Evolutionary conservation across 2,797 vertebrate species (phyloP), one percentile per base, ranked within the genome.

Genomic region (Galago senegalensis): DNA sequence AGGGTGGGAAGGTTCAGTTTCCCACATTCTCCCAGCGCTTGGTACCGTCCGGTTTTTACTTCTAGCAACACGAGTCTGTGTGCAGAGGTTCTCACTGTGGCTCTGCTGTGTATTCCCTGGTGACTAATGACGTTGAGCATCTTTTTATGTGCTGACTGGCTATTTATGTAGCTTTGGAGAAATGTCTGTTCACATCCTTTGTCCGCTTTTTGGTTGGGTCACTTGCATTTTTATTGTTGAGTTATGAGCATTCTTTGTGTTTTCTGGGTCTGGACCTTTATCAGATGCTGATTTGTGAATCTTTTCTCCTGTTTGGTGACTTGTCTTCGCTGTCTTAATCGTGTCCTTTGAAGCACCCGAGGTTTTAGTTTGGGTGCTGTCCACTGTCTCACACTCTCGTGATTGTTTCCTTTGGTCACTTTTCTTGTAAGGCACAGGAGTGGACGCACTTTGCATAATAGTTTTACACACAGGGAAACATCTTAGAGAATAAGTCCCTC

Each of bases 61-160:
- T 27, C 53, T 12, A 0, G 27, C 43, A 7, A 37, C 1, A 3
- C 12, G 0, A 0, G 86, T 12, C 25, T 1, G 25, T 0, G 7
- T n/a, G 60, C 58, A 12, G 43, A 18, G 27, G 49, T 1, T 18
- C 60, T 67, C 40, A 1, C 3, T 8, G 3, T 8, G 31, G 25
- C 12, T 58, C 29, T 4, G 34, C 13, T 25, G 18, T 18, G 18
- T 7, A 0, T 23, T 43, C 27, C 34, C 34, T 7, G 17, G 27
- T n/a, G 81, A 43, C 63, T n/a, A 1, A 21, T 0, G n/a, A 37
- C 6, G 0, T 5, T 11, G 53, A 21, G 13, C 34, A 0, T 63
- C 56, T 34, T 12, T 27, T 37, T 43, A 1, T 0, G 1, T 0
- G 12, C 29, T 43, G 1, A 0, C 16, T 23, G 17, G 65, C 65